Evolutionary conservation across 2,113 vertebrate genomes (phyloP), one percentile per base, ranked within the genome.

Genomic region (Odobenus rosmarus): DNA sequence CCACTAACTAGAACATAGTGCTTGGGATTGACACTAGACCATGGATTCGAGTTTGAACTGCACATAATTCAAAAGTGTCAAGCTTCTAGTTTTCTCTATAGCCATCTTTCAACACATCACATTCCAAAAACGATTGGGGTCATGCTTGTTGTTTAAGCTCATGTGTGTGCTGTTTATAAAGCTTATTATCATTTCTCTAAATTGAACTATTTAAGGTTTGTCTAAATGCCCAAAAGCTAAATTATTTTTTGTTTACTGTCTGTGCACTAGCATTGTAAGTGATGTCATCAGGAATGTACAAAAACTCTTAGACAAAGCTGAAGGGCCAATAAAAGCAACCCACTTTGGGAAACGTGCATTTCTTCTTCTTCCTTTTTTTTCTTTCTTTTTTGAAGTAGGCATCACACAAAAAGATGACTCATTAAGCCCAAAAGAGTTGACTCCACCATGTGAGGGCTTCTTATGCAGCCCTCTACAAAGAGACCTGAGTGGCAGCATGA

Each of bases 171-270:
- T 96, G 74, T 96, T 96, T 95, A 90, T 88, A 91, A 92, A 91
- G 64, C 69, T 84, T 51, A 96, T 21, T 97, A 96, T 94, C 88
- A 42, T 71, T 96, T 97, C 90, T 97, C 84, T 98, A 96, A 96
- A 96, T 57, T 86, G 71, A 76, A 80, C 87, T 88, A 88, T 83
- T 92, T 82, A 79, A 96, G 55, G 94, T 97, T 93, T 85, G 49
- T 71, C 92, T 89, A 39, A 69, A 72, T 91, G 86, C 95, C 95
- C 28, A 36, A 96, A 85, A 82, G 71, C 94, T 91, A 96, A 62
- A 84, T 93, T 97, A 92, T 95, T 97, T 97, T 96, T 95, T 98
- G 97, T 97, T 98, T 97, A 95, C 97, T 93, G 88, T 98, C 97
- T 97, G 92, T 95, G 81, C 36, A 62, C 77, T 79, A 86, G 88